phyloP scores from a whole-genome alignment of 2,113 vertebrate genomes.

The Helogale parvula region DNA sequence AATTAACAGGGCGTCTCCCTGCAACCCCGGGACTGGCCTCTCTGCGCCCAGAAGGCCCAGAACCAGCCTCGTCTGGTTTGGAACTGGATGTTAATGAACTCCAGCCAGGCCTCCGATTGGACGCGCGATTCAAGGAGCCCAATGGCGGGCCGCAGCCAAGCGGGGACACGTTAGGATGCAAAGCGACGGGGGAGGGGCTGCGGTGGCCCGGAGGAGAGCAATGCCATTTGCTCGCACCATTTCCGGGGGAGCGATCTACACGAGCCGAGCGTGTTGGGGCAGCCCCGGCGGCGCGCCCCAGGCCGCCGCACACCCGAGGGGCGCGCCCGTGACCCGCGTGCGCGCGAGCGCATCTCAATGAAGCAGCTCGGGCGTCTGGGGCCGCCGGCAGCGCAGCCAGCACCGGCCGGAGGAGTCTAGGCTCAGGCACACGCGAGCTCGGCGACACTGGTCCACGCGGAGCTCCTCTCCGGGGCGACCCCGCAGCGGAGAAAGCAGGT shows the following conservation, averaged over 20 bases:
- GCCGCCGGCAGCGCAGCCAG: not conserved
- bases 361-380: constrained; percentile 32
- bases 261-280: constrained; percentile 90
- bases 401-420: not conserved
- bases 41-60: not conserved
- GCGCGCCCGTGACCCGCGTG: constrained; percentile 82
- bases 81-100: constrained; percentile 16
- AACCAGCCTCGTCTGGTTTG: rapidly evolving
- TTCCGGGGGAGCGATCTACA: constrained; percentile 87
- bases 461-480: not conserved
- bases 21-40: not conserved
- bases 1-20: not conserved
- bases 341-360: constrained; percentile 86
- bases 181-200: constrained; percentile 82
- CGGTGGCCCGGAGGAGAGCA: constrained; percentile 92
- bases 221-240: constrained; percentile 83
- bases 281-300: constrained; percentile 86
- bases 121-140: constrained; percentile 66
- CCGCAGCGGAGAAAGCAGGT: not conserved
- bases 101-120: constrained; percentile 67
- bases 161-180: constrained; percentile 80
- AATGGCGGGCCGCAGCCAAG: constrained; percentile 39
- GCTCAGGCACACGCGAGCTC: not conserved
- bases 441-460: not conserved
- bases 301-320: constrained; percentile 73